Percentiles rank a stretch among this genome's conserved stretches.
These are phyloP conservation scores for Argynnis bischoffii DNA, from an alignment of 2,888 invertebrate species.

Conservation along the genomic window DNA sequence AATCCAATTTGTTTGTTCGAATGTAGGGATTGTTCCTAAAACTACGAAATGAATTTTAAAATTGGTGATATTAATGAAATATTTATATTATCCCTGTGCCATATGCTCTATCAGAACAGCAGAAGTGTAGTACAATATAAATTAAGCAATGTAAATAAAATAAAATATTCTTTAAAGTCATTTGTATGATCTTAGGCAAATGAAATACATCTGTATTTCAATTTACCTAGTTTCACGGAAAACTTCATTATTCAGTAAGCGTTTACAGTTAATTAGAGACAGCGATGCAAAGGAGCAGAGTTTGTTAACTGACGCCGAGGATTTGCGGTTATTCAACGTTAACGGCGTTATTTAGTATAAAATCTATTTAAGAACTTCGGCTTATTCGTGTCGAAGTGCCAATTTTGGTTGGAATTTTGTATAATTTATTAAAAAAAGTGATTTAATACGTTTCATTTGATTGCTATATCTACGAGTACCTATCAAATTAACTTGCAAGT, in stretches of 20 bases:
- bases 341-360: slow-evolving; percentile 23
- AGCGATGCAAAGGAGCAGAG: slow-evolving; percentile 27
- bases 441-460: no score
- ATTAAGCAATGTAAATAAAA: not conserved
- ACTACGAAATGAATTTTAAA: no score
- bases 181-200: not conserved
- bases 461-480: no score
- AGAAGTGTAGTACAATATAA: no score
- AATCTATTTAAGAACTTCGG: slow-evolving; percentile 12
- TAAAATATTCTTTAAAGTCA: not conserved
- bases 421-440: not conserved
- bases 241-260: slow-evolving; percentile 27
- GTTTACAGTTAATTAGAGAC: slow-evolving; percentile 34
- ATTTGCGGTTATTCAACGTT: slow-evolving; percentile 23
- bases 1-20: no score
- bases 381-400: not conserved
- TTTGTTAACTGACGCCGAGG: slow-evolving; percentile 24
- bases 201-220: not conserved
- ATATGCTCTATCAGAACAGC: no score
- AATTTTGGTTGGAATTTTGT: not conserved
- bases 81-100: no score
- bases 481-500: no score
- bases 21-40: no score
- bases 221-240: slow-evolving; percentile 15
- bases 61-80: no score